phyloP scores from a whole-genome alignment of 2,888 invertebrate genomes.

The Hydrotaea cyrtoneurina region DNA sequence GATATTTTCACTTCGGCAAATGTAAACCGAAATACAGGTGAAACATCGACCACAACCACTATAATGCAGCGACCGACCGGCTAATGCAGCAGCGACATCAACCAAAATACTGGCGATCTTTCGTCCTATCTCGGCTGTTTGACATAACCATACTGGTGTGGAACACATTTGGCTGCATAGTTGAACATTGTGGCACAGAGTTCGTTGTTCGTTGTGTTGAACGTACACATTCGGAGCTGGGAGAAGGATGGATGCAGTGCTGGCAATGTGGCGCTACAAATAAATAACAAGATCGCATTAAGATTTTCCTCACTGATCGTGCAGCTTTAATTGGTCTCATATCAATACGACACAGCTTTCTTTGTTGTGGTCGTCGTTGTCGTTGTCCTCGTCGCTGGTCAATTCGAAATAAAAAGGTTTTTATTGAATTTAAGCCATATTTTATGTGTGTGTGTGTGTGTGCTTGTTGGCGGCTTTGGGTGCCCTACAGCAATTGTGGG shows the following conservation, averaged over 20 bases:
- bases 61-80: neutral
- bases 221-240: no score
- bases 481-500: conserved; percentile 2
- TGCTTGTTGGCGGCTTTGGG: no score
- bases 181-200: neutral
- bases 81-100: conserved; percentile 12
- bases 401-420: conserved; percentile 31
- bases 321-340: conserved; percentile 68
- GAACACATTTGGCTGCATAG: neutral
- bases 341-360: conserved; percentile 60
- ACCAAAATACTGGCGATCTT: conserved; percentile 6
- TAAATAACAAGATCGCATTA: conserved; percentile 73
- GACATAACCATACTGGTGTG: conserved; percentile 22
- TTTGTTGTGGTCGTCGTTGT: conserved; percentile 26
- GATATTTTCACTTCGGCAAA: conserved; percentile 56
- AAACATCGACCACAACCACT: conserved; percentile 40
- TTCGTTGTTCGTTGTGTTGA: no score
- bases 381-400: conserved; percentile 22
- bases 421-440: conserved; percentile 40
- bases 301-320: conserved; percentile 71
- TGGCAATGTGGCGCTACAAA: conserved; percentile 70
- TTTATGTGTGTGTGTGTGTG: conserved; percentile 36
- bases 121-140: neutral
- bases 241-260: conserved; percentile 30
- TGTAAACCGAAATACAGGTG: conserved; percentile 65